phyloP scores from a whole-genome alignment of 2,797 vertebrate species.

The Sebastes umbrosus region DNA sequence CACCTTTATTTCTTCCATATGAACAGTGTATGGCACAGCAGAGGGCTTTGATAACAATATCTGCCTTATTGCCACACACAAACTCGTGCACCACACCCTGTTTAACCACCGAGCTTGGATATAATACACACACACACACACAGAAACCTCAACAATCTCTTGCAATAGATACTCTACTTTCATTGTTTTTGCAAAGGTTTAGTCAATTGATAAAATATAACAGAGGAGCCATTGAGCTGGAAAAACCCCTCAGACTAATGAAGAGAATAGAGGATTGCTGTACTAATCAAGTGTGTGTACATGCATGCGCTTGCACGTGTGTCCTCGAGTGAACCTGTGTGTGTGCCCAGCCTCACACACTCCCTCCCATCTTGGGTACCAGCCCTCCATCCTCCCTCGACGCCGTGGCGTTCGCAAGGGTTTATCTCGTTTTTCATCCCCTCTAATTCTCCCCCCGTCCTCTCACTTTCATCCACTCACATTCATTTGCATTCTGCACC shows the following conservation, averaged over 20 bases:
- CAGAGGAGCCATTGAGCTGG: conserved; percentile 50
- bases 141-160: conserved; percentile 38
- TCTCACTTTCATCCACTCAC: conserved; percentile 27
- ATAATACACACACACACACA: conserved; percentile 2
- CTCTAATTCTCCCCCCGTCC: conserved; percentile 21
- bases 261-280: conserved; percentile 52
- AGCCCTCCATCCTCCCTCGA: conserved; percentile 41
- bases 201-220: conserved; percentile 42
- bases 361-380: conserved; percentile 58
- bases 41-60: conserved; percentile 53
- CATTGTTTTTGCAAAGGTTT: conserved; percentile 42
- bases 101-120: conserved; percentile 32
- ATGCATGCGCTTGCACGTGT: conserved; percentile 26
- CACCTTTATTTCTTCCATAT: conserved; percentile 78
- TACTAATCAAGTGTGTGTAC: conserved; percentile 51
- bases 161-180: conserved; percentile 36
- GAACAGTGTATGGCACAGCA: conserved; percentile 52
- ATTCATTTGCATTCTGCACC: conserved; percentile 66
- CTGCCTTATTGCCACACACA: conserved; percentile 33
- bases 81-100: conserved; percentile 32
- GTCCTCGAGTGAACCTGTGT: conserved; percentile 70
- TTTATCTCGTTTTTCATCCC: conserved; percentile 37
- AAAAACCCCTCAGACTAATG: conserved; percentile 54
- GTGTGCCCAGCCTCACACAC: conserved; percentile 43
- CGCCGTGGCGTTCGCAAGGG: conserved; percentile 3